Base-by-base conservation (phyloP, 2,888 invertebrate genomes). In the Dolichomitus sp. region DNA sequence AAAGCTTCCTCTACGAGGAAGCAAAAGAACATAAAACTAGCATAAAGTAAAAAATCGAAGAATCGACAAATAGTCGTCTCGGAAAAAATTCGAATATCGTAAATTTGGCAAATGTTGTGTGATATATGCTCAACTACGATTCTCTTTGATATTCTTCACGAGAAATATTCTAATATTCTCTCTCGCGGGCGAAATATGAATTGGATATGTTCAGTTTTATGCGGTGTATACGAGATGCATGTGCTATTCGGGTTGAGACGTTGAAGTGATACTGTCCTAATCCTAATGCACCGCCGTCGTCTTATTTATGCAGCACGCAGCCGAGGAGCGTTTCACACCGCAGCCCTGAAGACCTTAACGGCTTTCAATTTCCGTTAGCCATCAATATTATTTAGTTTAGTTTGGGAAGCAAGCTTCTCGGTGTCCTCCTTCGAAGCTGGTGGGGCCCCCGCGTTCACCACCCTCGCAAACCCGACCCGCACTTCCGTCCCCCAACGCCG, bases 371-470 rank as follows among this genome's bases (percentile, higher is more conserved):
- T 93, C 93, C 93, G 93, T 93, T 93, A 90, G 91, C 93, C 93
- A 93, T 93, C 93, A 93, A 93, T 93, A 93, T 93, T 93, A 93
- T 93, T 93, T 93, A 93, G 93, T 93, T 93, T 93, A 92, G 92
- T 93, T 92, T 90, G 90, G 91, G 88, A n/a, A 90, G 73, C 88
- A 84, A 84, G 87, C 85, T 69, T 69, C 69, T 72, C 45, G 70
- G 59, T 72, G 72, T 72, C 72, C 72, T 72, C 45, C 59, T 72
- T 72, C 48, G 59, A 33, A 23, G 69, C 69, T 42, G 12, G n/a
- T 19, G 48, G 33, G 66, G 19, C 19, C 52, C 33, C 27, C 50
- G 17, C 48, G 19, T 37, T 3, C 40, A 12, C 54, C 40, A 23
- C 72, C 48, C 33, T 37, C 30, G 33, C 59, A 52, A 68, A 30